Evolutionary conservation across 2,797 vertebrate species (phyloP), one percentile per base, ranked within the genome.

Genomic region (Pangasius krempfi): DNA sequence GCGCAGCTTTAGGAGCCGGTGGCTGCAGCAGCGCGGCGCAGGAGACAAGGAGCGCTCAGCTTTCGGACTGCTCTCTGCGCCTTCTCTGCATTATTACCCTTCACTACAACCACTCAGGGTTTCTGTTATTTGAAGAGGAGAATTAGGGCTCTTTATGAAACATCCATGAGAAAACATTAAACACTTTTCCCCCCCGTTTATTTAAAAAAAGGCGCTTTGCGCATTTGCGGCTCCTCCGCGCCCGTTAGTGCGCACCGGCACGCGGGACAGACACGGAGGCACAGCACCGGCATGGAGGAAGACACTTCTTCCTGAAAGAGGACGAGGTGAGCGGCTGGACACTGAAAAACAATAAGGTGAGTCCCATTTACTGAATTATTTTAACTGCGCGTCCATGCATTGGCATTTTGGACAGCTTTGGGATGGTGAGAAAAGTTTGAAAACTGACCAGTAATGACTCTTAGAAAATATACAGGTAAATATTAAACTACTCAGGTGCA

Each of bases 1-100:
- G 91, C 92, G 93, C 93, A 94, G 95, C 94, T 92, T 95, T 95
- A 95, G 96, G 95, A 96, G 95, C 96, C 94, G 92, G 95, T 93
- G 95, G 94, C 75, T 87, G 86, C 75, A 68, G 93, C 94, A 40
- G 92, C 92, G 92, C 94, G 93, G 93, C 94, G 95, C 94, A 30
- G 56, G 72, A 78, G 86, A 94, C 92, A 94, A 93, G 91, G 47
- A 91, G 85, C 87, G 88, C 86, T 91, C 94, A 85, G 93, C 94
- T 79, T 50, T 64, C 58, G 10, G 58, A 52, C 73, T 52, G 58
- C 75, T 68, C 40, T 22, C 82, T 50, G 60, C 52, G 27, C 73
- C 56, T 64, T 30, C 85, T 14, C 22, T 44, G 27, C 56, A 40
- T 62, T 22, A 75, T 40, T 20, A 7, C 40, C 8, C 44, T 22